Evolutionary conservation across 1,140 invertebrate genomes (phyloP).

Genomic region (Cephus cinctus): DNA sequence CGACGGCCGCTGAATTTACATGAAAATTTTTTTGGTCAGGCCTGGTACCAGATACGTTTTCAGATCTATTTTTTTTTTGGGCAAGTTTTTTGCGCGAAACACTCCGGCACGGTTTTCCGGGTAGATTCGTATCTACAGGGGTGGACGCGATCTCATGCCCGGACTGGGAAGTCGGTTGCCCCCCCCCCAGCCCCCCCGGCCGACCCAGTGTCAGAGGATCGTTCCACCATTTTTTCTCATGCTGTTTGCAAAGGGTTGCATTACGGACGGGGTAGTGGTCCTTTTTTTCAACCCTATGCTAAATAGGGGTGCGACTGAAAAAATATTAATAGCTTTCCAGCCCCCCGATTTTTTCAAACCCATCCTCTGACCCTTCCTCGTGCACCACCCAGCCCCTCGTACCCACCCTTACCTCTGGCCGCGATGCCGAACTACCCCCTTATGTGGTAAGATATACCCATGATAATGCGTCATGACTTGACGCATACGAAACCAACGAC

Average conservation of each 20-base stretch:
- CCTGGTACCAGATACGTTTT: no score
- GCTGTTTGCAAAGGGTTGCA: conserved; percentile 36
- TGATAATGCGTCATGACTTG: conserved; percentile 34
- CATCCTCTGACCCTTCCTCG: conserved; percentile 2
- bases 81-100: no score
- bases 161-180: conserved; percentile 5
- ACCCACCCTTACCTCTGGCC: conserved; percentile 3
- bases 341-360: conserved; percentile 37
- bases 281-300: conserved; percentile 41
- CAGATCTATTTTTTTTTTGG: no score
- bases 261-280: conserved; percentile 19
- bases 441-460: conserved; percentile 45
- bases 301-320: conserved; percentile 46
- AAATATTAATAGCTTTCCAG: conserved; percentile 53
- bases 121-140: no score
- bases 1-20: no score
- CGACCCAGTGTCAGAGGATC: conserved; percentile 14
- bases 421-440: conserved; percentile 19
- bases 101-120: no score
- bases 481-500: conserved; percentile 25
- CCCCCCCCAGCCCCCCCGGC: conserved; percentile 8
- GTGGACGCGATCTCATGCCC: no score
- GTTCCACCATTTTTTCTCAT: conserved; percentile 24
- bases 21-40: no score
- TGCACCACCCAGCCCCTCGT: conserved; percentile 15